A percentile compares a stretch with the other conserved stretches of the same genome.
Conservation (phyloP, 2,797 vertebrate species). For the Falco naumanni region DNA sequence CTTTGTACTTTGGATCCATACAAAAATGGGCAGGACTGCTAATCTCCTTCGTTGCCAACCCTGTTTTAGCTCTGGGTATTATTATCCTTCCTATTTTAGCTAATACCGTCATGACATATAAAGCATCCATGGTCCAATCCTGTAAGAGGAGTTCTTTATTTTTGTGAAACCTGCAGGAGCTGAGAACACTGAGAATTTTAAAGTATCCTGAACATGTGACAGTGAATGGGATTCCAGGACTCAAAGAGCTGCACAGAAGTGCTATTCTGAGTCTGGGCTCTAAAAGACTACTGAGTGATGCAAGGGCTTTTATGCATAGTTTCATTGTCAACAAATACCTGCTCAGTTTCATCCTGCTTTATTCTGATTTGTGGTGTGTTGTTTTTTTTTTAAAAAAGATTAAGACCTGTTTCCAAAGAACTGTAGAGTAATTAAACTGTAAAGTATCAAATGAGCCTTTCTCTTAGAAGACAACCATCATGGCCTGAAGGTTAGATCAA, state of each 20-base stretch:
- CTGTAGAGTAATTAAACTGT: not conserved
- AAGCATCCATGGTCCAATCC: not conserved
- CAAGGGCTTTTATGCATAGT: not conserved
- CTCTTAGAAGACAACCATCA: not conserved
- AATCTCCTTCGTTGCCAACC: constrained; percentile 19
- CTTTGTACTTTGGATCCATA: not conserved
- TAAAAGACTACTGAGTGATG: not conserved
- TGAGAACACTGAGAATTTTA: constrained; percentile 9
- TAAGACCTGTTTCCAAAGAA: not conserved
- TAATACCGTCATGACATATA: not conserved
- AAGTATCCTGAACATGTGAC: constrained; percentile 24
- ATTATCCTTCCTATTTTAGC: constrained; percentile 27
- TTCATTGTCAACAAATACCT: not conserved
- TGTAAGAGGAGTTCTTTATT: not conserved
- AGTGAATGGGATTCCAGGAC: constrained; percentile 27
- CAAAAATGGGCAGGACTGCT: constrained; percentile 3
- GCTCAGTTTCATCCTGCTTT: constrained; percentile 1
- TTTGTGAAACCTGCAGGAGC: constrained; percentile 4
- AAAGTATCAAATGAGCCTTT: not conserved
- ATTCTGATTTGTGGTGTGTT: not conserved
- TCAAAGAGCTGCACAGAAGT: constrained; percentile 2
- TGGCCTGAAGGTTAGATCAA: not conserved
- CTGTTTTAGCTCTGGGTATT: constrained; percentile 27
- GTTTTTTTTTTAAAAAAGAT: not conserved
- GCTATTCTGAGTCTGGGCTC: not conserved